Evolutionary conservation across 2,888 invertebrate species (phyloP).

Genomic region (Macrosiphum euphorbiae): DNA sequence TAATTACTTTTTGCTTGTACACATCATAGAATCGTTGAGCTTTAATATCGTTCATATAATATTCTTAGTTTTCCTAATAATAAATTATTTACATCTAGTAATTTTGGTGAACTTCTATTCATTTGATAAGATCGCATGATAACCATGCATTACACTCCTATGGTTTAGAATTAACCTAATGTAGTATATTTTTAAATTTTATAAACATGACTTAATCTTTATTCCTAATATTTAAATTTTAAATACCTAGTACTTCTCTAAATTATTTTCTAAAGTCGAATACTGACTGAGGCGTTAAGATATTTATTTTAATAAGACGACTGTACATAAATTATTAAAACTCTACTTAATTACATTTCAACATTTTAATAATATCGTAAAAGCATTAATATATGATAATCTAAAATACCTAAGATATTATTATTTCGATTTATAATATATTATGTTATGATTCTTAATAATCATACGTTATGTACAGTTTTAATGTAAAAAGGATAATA

Average conservation of each 20-base stretch:
- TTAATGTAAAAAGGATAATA: conserved; percentile 7
- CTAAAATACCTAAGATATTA: not conserved
- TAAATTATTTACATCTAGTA: not conserved
- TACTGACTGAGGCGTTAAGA: not conserved
- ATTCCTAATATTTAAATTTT: not conserved
- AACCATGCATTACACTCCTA: not conserved
- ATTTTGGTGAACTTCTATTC: not conserved
- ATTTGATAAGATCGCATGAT: not conserved
- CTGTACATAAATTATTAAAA: not conserved
- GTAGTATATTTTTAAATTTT: not conserved
- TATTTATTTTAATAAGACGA: not conserved
- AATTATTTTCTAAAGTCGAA: not conserved
- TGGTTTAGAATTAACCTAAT: not conserved
- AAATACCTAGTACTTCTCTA: not conserved
- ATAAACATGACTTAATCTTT: not conserved
- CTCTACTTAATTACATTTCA: not conserved
- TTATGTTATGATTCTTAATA: not conserved
- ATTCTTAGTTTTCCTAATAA: not conserved
- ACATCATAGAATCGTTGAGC: not conserved
- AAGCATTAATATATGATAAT: not conserved
- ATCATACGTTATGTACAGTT: not conserved
- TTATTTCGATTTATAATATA: not conserved
- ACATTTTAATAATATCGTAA: not conserved
- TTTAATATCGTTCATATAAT: not conserved
- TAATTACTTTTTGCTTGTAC: not conserved